These are phyloP conservation scores for Acropternis orthonyx DNA, from an alignment of 2,797 vertebrate species.

Conservation along the genomic window DNA sequence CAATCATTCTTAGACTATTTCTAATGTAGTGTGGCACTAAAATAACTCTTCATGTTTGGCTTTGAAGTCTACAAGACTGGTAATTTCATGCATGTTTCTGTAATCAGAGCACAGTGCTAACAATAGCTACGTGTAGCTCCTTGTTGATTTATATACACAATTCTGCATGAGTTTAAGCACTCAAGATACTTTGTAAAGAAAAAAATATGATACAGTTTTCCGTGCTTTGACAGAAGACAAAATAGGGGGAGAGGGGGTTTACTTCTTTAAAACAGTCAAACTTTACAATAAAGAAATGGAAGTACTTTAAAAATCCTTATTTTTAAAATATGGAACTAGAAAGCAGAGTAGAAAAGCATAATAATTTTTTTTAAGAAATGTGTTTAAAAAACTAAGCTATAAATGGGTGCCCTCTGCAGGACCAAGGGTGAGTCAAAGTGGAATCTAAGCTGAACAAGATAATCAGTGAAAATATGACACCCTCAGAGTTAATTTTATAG, in stretches of 20 bases:
- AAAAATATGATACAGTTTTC: not conserved
- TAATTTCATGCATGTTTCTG: not conserved
- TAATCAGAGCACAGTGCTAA: not conserved
- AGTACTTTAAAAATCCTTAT: not conserved
- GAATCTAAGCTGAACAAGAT: not conserved
- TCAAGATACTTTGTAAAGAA: not conserved
- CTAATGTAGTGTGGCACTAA: not conserved
- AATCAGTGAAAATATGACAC: not conserved
- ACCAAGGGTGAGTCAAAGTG: not conserved
- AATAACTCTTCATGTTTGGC: not conserved
- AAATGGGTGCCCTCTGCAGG: not conserved
- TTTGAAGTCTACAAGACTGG: not conserved
- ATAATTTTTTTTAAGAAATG: not conserved
- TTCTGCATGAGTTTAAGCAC: not conserved
- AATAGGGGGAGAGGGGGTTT: rapidly evolving
- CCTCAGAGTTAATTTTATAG: not conserved
- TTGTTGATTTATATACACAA: not conserved
- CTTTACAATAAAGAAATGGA: not conserved
- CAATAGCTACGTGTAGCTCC: not conserved
- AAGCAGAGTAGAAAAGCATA: not conserved
- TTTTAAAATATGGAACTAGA: not conserved
- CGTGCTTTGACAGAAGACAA: not conserved
- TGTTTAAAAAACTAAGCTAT: not conserved
- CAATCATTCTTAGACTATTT: not conserved
- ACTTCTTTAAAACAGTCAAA: not conserved